Conservation (phyloP, 2,888 invertebrate species). For the Uropetala carovei region DNA sequence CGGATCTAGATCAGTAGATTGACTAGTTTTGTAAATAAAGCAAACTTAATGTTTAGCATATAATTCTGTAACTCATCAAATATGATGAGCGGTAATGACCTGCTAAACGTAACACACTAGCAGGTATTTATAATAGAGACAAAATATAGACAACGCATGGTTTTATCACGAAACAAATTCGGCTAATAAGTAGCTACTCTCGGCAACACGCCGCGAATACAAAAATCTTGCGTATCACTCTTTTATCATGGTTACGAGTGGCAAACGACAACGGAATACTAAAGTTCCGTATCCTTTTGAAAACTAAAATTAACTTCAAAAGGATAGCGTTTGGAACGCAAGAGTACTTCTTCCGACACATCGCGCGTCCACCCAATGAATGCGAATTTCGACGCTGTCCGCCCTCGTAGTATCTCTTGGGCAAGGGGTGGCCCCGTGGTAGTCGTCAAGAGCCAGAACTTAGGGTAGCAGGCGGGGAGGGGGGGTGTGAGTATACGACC, state of each 20-base stretch:
- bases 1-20: too few species aligned
- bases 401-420: background rate
- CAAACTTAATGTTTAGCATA: too few species aligned
- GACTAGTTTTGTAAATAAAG: too few species aligned
- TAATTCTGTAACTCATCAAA: too few species aligned
- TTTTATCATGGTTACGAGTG: background rate
- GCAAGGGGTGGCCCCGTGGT: background rate
- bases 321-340: background rate
- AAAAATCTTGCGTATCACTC: background rate
- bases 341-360: background rate
- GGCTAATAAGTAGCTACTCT: too few species aligned
- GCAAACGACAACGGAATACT: background rate
- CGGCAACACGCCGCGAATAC: too few species aligned
- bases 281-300: background rate
- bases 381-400: background rate
- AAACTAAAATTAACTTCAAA: background rate
- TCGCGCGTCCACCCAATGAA: background rate
- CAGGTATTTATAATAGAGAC: too few species aligned
- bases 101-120: too few species aligned
- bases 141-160: too few species aligned
- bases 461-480: background rate
- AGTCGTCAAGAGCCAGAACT: background rate
- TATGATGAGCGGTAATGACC: too few species aligned
- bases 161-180: too few species aligned
- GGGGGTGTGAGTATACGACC: slow-evolving; percentile 5